Base-by-base conservation (phyloP, 2,888 invertebrate genomes). In the Asteroscopus sphinx region DNA sequence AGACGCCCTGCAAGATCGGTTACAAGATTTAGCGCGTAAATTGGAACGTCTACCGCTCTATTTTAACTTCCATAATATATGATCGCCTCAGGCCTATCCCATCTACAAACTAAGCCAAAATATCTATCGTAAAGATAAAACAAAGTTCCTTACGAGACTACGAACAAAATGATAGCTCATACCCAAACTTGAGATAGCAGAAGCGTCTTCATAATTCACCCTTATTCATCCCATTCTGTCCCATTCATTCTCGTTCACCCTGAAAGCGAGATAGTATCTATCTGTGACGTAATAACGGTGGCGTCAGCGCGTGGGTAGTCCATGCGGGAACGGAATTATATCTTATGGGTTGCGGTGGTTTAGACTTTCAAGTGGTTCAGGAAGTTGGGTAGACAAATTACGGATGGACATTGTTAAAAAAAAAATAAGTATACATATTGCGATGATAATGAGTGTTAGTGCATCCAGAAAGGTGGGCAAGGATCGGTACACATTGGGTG, bases 281-380 rank as follows among this genome's bases (percentile, higher is more conserved):
- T 48, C 52, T 48, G 40, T 68, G 56, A 56, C 52, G 62, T 45
- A 40, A 45, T 13, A 52, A 13, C 32, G 3, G 4, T 55, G 61
- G 55, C 55, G 66, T 55, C 40, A 30, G 16, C 15, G 40, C 26
- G 49, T 11, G 52, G 44, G 66, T 1, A 17, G 40, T 53, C 48
- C 37, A 47, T 45, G 41, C 11, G 25, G 6, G 8, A 7, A 26
- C 39, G 8, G 13, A 40, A 48, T 67, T 52, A 61, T 55, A 16
- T 47, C 28, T 12, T 26, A 15, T 16, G n/a, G 30, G n/a, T 35
- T 35, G 30, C 25, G 15, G 64, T 21, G n/a, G 59, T 58, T 52
- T 32, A 28, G 16, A 21, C 12, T 51, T 32, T 21, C 25, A 65
- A 33, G 12, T 33, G 12, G 9, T 44, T 11, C 17, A 26, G 26